Evolutionary conservation across 2,113 vertebrate genomes (phyloP).

Genomic region (Panthera uncia): DNA sequence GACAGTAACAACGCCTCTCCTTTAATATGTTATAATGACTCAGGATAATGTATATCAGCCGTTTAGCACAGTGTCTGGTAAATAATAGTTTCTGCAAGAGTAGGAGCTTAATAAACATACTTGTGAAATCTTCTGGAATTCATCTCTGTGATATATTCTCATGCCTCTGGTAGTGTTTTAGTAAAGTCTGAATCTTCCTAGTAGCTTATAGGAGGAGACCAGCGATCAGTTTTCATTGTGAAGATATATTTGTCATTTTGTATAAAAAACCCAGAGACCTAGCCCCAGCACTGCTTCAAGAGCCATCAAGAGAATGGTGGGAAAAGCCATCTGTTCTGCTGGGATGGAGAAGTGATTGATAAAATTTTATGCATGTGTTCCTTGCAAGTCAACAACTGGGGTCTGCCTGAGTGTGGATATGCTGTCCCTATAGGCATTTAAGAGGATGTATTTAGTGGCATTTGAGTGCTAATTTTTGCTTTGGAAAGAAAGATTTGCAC

Average conservation of each 20-base stretch:
- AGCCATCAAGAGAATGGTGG: not conserved
- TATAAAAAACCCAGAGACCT: not conserved
- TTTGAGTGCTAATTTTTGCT: constrained; percentile 63
- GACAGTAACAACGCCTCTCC: not conserved
- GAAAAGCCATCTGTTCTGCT: constrained; percentile 51
- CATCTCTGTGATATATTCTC: not conserved
- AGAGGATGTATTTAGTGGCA: constrained; percentile 48
- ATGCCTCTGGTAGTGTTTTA: not conserved
- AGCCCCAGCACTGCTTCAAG: not conserved
- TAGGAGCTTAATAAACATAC: not conserved
- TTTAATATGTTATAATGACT: not conserved
- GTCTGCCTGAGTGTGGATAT: not conserved
- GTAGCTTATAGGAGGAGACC: not conserved
- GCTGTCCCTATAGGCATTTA: not conserved
- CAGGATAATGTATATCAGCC: not conserved
- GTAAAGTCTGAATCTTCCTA: not conserved
- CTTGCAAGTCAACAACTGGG: constrained; percentile 29
- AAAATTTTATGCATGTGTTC: constrained; percentile 23
- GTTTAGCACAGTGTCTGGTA: not conserved
- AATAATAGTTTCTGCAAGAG: not conserved
- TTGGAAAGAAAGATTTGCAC: constrained; percentile 58
- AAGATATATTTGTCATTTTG: not conserved
- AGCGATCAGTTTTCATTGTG: constrained; percentile 7
- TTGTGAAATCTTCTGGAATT: constrained; percentile 3
- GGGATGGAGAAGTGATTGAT: constrained; percentile 34